Evolutionary conservation across 2,797 vertebrate genomes (phyloP).

Genomic region (Pseudochirops corinnae): DNA sequence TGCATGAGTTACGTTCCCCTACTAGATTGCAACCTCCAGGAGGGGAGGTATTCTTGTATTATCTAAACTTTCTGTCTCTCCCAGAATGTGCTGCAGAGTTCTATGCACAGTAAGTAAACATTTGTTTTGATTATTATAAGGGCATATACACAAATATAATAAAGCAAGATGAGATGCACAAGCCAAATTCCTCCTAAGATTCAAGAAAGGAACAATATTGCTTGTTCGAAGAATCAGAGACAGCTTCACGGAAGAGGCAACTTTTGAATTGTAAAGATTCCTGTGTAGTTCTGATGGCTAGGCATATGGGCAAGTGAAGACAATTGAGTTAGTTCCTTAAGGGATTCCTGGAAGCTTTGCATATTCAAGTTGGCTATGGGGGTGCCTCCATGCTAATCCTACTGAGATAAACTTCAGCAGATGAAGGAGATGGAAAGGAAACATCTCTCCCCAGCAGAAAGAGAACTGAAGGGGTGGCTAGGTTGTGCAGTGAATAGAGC

Average conservation of each 20-base stretch:
- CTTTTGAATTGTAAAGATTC: neutral
- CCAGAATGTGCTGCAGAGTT: neutral
- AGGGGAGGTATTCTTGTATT: neutral
- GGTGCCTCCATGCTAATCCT: neutral
- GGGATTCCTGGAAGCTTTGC: neutral
- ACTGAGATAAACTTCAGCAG: neutral
- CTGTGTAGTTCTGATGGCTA: neutral
- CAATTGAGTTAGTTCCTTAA: neutral
- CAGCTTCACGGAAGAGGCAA: neutral
- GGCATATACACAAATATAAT: neutral
- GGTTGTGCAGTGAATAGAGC: no score
- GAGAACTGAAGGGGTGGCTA: neutral
- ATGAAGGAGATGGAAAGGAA: neutral
- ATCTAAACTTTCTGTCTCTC: neutral
- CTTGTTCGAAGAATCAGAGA: neutral
- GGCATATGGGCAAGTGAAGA: neutral
- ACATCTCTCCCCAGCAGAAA: neutral
- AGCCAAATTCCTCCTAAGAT: neutral
- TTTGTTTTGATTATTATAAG: neutral
- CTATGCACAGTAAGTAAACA: neutral
- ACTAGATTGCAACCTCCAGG: neutral
- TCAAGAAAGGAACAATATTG: neutral
- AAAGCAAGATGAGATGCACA: neutral
- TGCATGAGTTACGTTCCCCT: neutral
- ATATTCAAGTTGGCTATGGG: neutral